Evolutionary conservation across 2,888 invertebrate genomes (phyloP).

Genomic region (Acronicta psi): DNA sequence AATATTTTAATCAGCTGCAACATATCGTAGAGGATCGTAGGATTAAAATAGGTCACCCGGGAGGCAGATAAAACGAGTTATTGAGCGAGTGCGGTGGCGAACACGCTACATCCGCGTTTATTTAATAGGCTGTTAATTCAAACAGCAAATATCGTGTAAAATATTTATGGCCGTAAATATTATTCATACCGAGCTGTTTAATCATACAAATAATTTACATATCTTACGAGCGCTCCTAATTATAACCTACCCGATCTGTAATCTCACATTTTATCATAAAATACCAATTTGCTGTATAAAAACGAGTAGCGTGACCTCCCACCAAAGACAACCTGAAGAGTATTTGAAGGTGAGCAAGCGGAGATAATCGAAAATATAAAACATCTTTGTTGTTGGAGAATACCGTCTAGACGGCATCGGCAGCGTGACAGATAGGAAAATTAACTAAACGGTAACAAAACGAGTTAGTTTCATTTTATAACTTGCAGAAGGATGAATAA

Average conservation of each 20-base stretch:
- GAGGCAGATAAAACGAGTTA: constrained; percentile 64
- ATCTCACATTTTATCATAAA: constrained; percentile 33
- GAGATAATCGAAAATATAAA: constrained; percentile 52
- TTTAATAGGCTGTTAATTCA: constrained; percentile 57
- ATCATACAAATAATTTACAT: constrained; percentile 42
- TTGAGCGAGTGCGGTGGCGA: constrained; percentile 57
- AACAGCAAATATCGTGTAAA: constrained; percentile 54
- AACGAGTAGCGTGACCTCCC: constrained; percentile 58
- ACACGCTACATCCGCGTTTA: constrained; percentile 61
- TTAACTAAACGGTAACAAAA: constrained; percentile 31
- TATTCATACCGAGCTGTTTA: constrained; percentile 35
- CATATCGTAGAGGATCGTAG: constrained; percentile 61
- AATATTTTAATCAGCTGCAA: constrained; percentile 61
- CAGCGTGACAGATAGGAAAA: constrained; percentile 36
- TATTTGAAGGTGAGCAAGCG: constrained; percentile 71
- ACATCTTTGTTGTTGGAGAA: constrained; percentile 50
- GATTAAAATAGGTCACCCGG: constrained; percentile 73
- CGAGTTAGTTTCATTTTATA: constrained; percentile 24
- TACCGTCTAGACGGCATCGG: constrained; percentile 54
- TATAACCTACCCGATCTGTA: constrained; percentile 24
- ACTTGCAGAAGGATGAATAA: constrained; percentile 12
- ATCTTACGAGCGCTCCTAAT: constrained; percentile 34
- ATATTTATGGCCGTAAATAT: constrained; percentile 39
- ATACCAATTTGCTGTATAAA: constrained; percentile 33
- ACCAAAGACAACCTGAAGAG: constrained; percentile 59